A percentile compares a stretch with the other conserved stretches of the same genome.
phyloP scores from a whole-genome alignment of 2,797 vertebrate genomes.

The Acestrorhynchus altus region DNA sequence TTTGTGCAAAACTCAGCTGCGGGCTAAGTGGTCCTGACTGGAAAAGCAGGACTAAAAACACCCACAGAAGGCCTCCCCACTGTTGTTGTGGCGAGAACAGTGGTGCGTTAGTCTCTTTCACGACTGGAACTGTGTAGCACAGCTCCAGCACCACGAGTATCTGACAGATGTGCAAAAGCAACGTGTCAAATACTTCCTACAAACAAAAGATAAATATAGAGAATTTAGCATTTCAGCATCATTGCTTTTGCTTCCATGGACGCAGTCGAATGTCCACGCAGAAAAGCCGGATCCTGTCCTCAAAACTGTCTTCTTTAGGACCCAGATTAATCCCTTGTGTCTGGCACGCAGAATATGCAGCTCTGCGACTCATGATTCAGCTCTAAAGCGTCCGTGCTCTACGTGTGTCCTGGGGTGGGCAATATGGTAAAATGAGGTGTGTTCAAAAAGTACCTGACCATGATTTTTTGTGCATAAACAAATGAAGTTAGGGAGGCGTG shows the following conservation, averaged over 20 bases:
- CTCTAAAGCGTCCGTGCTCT: not conserved
- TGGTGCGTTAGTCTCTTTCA: constrained; percentile 7
- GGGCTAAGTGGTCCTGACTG: not conserved
- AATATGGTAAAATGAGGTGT: too few relatives aligned
- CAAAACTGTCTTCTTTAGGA: too few relatives aligned
- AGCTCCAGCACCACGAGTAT: not conserved
- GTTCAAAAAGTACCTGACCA: too few relatives aligned
- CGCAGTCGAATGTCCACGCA: not conserved
- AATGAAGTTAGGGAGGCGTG: too few relatives aligned
- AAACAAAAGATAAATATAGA: not conserved
- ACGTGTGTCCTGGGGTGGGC: too few relatives aligned
- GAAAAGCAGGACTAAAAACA: not conserved
- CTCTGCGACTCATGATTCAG: too few relatives aligned
- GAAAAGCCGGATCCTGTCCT: not conserved
- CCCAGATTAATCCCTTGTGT: too few relatives aligned
- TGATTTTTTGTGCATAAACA: too few relatives aligned
- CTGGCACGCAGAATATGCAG: too few relatives aligned
- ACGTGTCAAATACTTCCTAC: not conserved
- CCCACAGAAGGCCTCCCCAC: not conserved
- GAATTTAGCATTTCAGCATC: too few relatives aligned
- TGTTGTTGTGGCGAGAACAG: not conserved
- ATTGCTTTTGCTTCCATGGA: not conserved
- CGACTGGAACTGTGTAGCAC: too few relatives aligned
- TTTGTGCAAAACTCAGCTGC: constrained; percentile 6
- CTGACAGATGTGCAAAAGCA: not conserved